Evolutionary conservation across 2,888 invertebrate genomes (phyloP).

Genomic region (Cephus runcator): DNA sequence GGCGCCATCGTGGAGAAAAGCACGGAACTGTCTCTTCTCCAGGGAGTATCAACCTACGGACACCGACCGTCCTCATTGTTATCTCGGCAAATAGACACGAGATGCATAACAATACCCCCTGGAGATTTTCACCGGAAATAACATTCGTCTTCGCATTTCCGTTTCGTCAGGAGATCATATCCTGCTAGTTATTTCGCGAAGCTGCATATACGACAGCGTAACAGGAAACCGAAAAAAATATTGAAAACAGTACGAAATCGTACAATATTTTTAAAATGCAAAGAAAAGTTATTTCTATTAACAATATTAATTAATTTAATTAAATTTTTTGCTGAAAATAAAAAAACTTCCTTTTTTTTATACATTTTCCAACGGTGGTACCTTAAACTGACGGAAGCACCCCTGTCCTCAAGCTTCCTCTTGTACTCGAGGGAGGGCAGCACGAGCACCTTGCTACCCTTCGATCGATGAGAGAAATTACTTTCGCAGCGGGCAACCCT

Average conservation of each 20-base stretch:
- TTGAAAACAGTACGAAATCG: neutral
- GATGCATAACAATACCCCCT: neutral
- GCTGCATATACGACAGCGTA: neutral
- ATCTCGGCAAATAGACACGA: neutral
- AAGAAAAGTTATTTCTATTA: neutral
- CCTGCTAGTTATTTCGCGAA: neutral
- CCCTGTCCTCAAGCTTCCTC: slow-evolving; percentile 28
- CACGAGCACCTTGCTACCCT: slow-evolving; percentile 23
- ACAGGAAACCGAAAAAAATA: neutral
- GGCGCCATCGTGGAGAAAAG: slow-evolving; percentile 36
- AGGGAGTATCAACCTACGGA: neutral
- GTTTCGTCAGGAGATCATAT: neutral
- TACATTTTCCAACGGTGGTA: neutral
- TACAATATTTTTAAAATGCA: neutral
- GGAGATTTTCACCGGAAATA: neutral
- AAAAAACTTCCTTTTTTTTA: neutral
- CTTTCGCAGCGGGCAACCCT: slow-evolving; percentile 23
- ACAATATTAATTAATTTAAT: neutral
- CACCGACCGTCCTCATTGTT: neutral
- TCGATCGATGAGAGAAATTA: slow-evolving; percentile 44
- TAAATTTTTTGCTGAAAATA: neutral
- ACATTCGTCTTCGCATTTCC: neutral
- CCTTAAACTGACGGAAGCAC: slow-evolving; percentile 19
- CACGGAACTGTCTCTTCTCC: slow-evolving; percentile 28
- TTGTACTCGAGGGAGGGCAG: slow-evolving; percentile 42